Percentiles rank a stretch among this genome's conserved stretches.
Evolutionary conservation across 2,113 vertebrate genomes (phyloP).

Genomic region (Dasypus novemcinctus): DNA sequence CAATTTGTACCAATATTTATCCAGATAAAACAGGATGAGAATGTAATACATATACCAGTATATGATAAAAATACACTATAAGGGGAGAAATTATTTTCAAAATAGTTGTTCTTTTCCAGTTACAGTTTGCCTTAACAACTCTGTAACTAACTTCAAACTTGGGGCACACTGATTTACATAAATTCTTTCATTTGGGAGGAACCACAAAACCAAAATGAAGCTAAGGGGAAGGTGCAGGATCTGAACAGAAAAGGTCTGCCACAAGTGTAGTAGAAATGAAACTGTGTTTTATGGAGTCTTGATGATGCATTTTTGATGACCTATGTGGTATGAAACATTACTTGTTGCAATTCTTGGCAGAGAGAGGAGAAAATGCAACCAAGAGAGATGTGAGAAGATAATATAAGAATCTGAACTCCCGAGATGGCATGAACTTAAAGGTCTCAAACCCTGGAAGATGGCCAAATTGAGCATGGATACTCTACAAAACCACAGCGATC

Average conservation of each 20-base stretch:
- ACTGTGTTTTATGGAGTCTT: background rate
- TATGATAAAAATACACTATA: background rate
- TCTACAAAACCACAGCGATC: background rate
- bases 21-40: background rate
- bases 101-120: background rate
- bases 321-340: constrained; percentile 8
- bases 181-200: constrained; percentile 5
- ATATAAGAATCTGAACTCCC: background rate
- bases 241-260: constrained; percentile 20
- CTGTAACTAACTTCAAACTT: constrained; percentile 1
- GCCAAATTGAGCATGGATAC: background rate
- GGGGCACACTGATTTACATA: background rate
- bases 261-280: background rate
- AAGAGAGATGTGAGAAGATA: background rate
- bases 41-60: background rate
- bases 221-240: background rate
- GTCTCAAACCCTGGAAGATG: background rate
- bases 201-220: constrained; percentile 37
- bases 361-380: background rate
- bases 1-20: background rate
- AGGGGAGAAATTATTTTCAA: background rate
- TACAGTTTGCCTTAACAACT: background rate
- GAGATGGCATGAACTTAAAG: background rate
- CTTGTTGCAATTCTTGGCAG: background rate
- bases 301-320: constrained; percentile 31